Percentiles rank a stretch among this genome's conserved stretches.
phyloP scores from a whole-genome alignment of 2,888 invertebrate species.

The Sepiola atlantica region DNA sequence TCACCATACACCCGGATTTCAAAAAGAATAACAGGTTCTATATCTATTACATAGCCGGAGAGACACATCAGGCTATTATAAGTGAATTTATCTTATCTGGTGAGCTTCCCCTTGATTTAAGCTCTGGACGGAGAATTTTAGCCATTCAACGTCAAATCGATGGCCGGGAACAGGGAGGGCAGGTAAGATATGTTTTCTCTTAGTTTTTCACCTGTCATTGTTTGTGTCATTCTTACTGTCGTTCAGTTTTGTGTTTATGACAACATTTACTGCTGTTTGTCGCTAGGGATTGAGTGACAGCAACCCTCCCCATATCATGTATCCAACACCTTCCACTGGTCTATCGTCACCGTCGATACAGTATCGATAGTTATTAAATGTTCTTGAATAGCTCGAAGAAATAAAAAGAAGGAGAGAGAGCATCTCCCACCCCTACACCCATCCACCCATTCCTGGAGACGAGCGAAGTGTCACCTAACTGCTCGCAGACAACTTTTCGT shows the following conservation, averaged over 20 bases:
- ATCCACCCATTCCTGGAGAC: too few species aligned
- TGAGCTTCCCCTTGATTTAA: constrained; percentile 49
- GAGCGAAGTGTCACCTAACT: too few species aligned
- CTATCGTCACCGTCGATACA: too few species aligned
- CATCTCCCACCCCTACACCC: too few species aligned
- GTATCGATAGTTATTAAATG: too few species aligned
- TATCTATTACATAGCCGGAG: constrained; percentile 59
- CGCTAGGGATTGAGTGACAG: not conserved
- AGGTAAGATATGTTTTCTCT: constrained; percentile 51
- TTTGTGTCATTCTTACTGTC: not conserved
- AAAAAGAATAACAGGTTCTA: constrained; percentile 59
- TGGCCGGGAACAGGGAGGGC: constrained; percentile 58
- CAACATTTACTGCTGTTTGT: not conserved
- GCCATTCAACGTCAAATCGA: constrained; percentile 53
- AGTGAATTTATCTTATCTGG: constrained; percentile 46
- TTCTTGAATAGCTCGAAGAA: too few species aligned
- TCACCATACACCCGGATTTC: constrained; percentile 68
- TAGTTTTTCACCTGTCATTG: not conserved
- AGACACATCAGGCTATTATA: not conserved
- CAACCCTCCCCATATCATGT: not conserved
- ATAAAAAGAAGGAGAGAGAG: too few species aligned
- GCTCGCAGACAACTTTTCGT: too few species aligned
- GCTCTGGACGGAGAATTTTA: constrained; percentile 54
- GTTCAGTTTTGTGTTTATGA: not conserved
- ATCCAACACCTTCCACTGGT: too few species aligned